A percentile compares a stretch with the other conserved stretches of the same genome.
Evolutionary conservation across 35 echinoderm and acorn worm genomes (phyloP).

Genomic region (Ptychodera flava): DNA sequence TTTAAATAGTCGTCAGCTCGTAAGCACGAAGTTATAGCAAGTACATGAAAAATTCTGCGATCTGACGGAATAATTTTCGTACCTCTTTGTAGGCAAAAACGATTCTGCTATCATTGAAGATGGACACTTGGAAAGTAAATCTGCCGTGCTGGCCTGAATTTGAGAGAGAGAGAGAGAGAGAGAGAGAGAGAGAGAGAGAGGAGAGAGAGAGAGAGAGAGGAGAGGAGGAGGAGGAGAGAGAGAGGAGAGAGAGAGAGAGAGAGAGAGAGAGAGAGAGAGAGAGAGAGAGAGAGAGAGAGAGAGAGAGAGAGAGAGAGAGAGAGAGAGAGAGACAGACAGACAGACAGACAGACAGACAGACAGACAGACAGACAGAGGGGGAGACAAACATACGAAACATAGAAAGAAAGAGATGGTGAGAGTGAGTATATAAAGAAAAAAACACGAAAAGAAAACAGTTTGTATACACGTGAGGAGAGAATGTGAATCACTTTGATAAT

Average conservation of each 20-base stretch:
- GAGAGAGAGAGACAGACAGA: background rate
- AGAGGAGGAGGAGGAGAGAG: background rate
- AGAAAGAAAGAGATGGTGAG: too few relatives aligned
- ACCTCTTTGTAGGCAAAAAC: slow-evolving; percentile 92
- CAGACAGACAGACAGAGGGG: background rate
- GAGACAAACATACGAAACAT: too few relatives aligned
- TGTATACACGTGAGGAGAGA: too few relatives aligned
- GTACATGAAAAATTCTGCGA: background rate
- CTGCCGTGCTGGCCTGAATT: slow-evolving; percentile 5
- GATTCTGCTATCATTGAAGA: slow-evolving; percentile 75
- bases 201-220: background rate
- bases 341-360: background rate
- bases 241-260: background rate
- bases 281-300: background rate
- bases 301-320: background rate
- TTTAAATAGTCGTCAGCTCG: background rate
- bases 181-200: background rate
- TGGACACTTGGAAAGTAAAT: slow-evolving; percentile 89
- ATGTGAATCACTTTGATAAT: too few relatives aligned
- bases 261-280: background rate
- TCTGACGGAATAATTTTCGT: slow-evolving; percentile 25
- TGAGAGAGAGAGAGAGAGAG: background rate
- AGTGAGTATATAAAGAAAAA: too few relatives aligned
- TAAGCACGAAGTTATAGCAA: background rate
- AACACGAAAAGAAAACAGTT: too few relatives aligned